A percentile compares a stretch with the other conserved stretches of the same genome.
phyloP scores from a whole-genome alignment of 92 coral and sea anemone genomes.

The Desmophyllum pertusum region DNA sequence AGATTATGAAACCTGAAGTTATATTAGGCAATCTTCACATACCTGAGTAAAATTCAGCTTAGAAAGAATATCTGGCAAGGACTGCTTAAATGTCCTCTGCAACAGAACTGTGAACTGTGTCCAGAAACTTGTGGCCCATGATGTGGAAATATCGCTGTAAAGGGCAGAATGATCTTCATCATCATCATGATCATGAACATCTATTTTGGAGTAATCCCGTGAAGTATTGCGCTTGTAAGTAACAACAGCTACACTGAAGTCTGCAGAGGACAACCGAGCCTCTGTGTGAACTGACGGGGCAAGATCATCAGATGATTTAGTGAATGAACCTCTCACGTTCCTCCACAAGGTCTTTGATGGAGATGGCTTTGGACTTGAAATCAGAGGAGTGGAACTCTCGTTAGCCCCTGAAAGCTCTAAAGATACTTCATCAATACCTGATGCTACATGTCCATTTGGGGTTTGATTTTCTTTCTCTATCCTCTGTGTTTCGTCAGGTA shows the following conservation, averaged over 20 bases:
- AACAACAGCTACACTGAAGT: conserved; percentile 26
- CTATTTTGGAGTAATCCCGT: conserved; percentile 37
- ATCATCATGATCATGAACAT: conserved; percentile 70
- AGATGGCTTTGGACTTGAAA: conserved; percentile 10
- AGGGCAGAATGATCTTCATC: conserved; percentile 65
- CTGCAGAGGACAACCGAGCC: conserved; percentile 37
- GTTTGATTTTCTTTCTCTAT: not conserved
- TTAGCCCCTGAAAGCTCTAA: not conserved
- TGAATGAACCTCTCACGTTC: not conserved
- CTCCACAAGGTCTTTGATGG: conserved; percentile 1
- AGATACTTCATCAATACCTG: not conserved
- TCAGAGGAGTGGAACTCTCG: conserved; percentile 15
- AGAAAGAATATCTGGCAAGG: conserved; percentile 83
- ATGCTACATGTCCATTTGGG: conserved; percentile 15
- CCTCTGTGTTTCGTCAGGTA: not conserved
- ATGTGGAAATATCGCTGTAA: conserved; percentile 70
- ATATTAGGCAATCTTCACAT: not conserved
- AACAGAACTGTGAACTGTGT: conserved; percentile 86
- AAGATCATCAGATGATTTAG: conserved; percentile 11
- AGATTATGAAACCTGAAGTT: not conserved
- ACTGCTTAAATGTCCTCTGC: conserved; percentile 87
- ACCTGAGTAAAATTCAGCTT: conserved; percentile 86
- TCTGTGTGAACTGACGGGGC: conserved; percentile 18
- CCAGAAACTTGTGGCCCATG: conserved; percentile 95
- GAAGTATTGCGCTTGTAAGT: conserved; percentile 37